Conservation (phyloP, 2,797 vertebrate genomes). For the Pteropus rufus region DNA sequence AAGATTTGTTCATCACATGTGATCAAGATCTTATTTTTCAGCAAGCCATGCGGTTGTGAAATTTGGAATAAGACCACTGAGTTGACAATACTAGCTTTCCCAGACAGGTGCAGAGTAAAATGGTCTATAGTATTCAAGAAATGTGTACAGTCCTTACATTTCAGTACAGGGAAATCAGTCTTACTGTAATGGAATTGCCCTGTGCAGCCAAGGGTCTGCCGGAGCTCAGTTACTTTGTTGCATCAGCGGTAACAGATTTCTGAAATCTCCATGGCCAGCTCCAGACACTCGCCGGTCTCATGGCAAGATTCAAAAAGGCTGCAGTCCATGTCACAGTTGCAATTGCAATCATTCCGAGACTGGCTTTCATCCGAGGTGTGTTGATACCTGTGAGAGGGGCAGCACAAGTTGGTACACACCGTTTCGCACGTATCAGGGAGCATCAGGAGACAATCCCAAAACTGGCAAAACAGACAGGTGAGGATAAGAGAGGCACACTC, state of each 20-base stretch:
- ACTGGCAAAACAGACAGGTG: slow-evolving; percentile 95
- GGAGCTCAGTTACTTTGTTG: neutral
- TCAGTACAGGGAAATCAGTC: neutral
- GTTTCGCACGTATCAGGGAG: slow-evolving; percentile 88
- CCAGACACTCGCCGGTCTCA: slow-evolving; percentile 92
- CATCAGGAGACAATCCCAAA: slow-evolving; percentile 92
- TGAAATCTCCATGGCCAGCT: slow-evolving; percentile 96
- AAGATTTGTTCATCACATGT: slow-evolving; percentile 61
- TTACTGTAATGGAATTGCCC: slow-evolving; percentile 1
- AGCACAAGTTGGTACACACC: slow-evolving; percentile 82
- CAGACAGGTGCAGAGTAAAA: slow-evolving; percentile 61
- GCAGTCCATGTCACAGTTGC: slow-evolving; percentile 89
- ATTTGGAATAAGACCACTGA: slow-evolving; percentile 54
- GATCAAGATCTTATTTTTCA: slow-evolving; percentile 65
- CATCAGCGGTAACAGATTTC: slow-evolving; percentile 93
- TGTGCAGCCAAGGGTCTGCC: neutral
- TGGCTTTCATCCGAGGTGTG: slow-evolving; percentile 79
- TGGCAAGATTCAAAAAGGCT: slow-evolving; percentile 89
- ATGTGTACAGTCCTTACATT: neutral
- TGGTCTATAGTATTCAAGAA: slow-evolving; percentile 29
- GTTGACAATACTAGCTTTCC: slow-evolving; percentile 49
- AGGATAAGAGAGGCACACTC: slow-evolving; percentile 93
- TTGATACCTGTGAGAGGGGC: slow-evolving; percentile 88
- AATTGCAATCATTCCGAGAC: slow-evolving; percentile 83
- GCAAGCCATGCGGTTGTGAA: slow-evolving; percentile 66